Evolutionary conservation across 2,113 vertebrate genomes (phyloP), one percentile per base, ranked within the genome.

Genomic region (Pandion haliaetus): DNA sequence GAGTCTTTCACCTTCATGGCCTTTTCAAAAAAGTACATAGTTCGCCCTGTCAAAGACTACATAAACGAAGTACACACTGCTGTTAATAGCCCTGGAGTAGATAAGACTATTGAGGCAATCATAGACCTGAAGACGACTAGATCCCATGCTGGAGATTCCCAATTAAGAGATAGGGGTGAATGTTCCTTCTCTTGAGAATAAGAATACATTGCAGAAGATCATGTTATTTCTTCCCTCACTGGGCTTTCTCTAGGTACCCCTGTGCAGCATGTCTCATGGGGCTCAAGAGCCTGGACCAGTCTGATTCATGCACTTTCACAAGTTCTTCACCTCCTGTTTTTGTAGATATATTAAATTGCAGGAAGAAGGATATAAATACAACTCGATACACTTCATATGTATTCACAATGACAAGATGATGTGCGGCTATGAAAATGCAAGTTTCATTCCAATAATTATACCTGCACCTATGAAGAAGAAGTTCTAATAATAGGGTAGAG

Each of bases 401-500:
- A 58, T 74, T 93, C 44, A 81, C 72, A 81, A 38, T 69, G 62
- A 91, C 55, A 90, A 66, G 89, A 85, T 58, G 78, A 91, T 93
- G 66, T 62, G 29, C 1, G 4, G 54, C 62, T 78, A 38, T 0
- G 8, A 74, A 90, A 90, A 87, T 24, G 21, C 42, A 73, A 92
- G 50, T 80, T 93, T 88, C 7, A 10, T 81, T 90, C 74, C 65
- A 50, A 28, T 95, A 92, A 96, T 95, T 96, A 88, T 86, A 80
- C 42, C 50, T 88, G 50, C 47, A 77, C 14, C 18, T 55, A 21
- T 25, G 38, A 85, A 73, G 50, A 9, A 90, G 52, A 92, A 92
- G n/a, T 47, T 91, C 32, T 95, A 96, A 95, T 94, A 77, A 93
- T 10, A 91, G 15, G 88, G 72, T 89, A 92, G 70, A 95, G 38